A percentile compares a stretch with the other conserved stretches of the same genome.
These are phyloP conservation scores for Ormia ochracea DNA, from an alignment of 2,888 invertebrate species.

Conservation along the genomic window DNA sequence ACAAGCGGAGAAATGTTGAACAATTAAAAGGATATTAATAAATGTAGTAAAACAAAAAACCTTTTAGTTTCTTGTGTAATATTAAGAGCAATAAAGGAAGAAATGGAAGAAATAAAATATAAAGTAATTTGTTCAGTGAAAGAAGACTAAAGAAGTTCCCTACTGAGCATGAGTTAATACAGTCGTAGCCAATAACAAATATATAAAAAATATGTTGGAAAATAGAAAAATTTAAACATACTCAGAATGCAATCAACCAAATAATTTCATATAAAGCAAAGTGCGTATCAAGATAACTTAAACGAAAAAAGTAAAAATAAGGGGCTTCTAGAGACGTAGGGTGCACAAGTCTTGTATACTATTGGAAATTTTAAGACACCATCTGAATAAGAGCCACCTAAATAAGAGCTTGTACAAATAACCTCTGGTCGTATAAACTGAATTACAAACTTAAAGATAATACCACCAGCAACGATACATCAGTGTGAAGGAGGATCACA, in stretches of 20 bases:
- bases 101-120: background rate
- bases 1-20: background rate
- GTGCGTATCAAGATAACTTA: too few species aligned
- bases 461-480: background rate
- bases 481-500: conserved; percentile 35
- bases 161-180: background rate
- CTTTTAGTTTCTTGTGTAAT: conserved; percentile 75
- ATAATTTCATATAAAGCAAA: too few species aligned
- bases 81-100: background rate
- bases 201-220: too few species aligned
- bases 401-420: too few species aligned
- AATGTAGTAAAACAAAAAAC: conserved; percentile 67
- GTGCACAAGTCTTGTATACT: too few species aligned
- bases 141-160: background rate
- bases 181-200: background rate
- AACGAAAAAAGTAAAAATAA: too few species aligned
- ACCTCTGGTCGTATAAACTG: too few species aligned
- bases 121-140: background rate
- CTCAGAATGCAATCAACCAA: too few species aligned
- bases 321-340: too few species aligned
- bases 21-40: conserved; percentile 66
- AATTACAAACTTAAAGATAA: background rate
- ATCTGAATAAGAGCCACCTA: too few species aligned
- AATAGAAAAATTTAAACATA: too few species aligned
- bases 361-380: too few species aligned